These are phyloP conservation scores for Pelodytes ibericus DNA, from an alignment of 2,797 vertebrate species.

Conservation along the genomic window DNA sequence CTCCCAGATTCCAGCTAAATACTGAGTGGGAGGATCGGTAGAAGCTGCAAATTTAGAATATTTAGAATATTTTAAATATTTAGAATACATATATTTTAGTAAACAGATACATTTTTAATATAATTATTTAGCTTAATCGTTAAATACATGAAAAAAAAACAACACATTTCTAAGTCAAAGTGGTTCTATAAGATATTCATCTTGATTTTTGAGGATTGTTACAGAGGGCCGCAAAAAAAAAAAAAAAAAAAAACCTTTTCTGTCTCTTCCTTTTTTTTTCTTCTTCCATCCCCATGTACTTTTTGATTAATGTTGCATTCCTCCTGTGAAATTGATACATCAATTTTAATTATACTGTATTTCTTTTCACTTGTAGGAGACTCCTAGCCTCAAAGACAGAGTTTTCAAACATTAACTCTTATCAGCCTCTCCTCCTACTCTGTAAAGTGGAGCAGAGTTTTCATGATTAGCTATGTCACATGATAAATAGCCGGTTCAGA, in stretches of 20 bases:
- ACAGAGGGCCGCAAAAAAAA: not conserved
- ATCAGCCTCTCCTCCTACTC: slow-evolving; percentile 54
- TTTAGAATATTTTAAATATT: too few relatives aligned
- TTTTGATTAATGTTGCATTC: slow-evolving; percentile 64
- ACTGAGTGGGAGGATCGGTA: too few relatives aligned
- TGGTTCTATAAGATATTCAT: too few relatives aligned
- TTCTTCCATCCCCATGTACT: slow-evolving; percentile 50
- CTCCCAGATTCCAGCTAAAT: too few relatives aligned
- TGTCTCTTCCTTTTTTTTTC: slow-evolving; percentile 36
- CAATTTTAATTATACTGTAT: slow-evolving; percentile 64
- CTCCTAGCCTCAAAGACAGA: slow-evolving; percentile 65
- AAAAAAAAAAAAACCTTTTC: slow-evolving; percentile 13
- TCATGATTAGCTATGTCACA: slow-evolving; percentile 55
- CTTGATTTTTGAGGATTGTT: too few relatives aligned
- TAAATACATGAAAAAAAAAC: too few relatives aligned
- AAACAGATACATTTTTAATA: too few relatives aligned
- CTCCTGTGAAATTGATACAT: slow-evolving; percentile 66
- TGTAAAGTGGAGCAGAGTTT: slow-evolving; percentile 63
- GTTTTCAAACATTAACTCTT: slow-evolving; percentile 69
- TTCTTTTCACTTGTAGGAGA: slow-evolving; percentile 60
- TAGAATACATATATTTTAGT: too few relatives aligned
- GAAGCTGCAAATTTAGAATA: too few relatives aligned
- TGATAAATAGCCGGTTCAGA: too few relatives aligned
- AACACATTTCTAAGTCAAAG: too few relatives aligned
- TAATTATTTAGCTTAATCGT: too few relatives aligned